Conservation (phyloP, 1,140 invertebrate genomes). For the Cydia splendana region DNA sequence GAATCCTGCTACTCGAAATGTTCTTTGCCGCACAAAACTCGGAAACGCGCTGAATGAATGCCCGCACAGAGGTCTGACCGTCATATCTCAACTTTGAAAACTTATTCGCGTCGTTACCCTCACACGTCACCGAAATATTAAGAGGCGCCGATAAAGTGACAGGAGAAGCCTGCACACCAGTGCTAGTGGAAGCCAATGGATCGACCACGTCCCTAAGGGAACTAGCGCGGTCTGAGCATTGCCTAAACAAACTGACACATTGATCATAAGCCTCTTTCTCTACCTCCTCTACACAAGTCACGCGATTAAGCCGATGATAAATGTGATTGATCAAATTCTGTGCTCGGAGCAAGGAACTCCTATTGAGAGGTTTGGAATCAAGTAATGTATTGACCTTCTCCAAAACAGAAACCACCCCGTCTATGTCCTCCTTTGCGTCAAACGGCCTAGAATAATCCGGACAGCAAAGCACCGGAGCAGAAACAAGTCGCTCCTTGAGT, state of each 20-base stretch:
- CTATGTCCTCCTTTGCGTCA: slow-evolving; percentile 30
- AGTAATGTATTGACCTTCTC: slow-evolving; percentile 18
- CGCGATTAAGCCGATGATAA: neutral
- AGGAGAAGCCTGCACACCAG: neutral
- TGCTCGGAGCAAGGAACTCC: neutral
- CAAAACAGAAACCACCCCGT: slow-evolving; percentile 35
- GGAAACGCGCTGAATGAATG: too few species aligned
- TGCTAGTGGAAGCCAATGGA: neutral
- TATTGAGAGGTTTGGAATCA: neutral
- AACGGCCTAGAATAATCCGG: too few species aligned
- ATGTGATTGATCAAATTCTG: neutral
- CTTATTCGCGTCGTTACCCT: neutral
- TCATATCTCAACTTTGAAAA: neutral
- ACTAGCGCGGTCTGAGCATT: neutral
- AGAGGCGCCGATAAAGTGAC: neutral
- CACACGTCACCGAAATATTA: neutral
- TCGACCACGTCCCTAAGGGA: neutral
- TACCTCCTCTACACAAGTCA: neutral
- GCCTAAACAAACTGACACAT: neutral
- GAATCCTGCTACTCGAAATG: too few species aligned
- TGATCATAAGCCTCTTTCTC: neutral
- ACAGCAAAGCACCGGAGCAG: too few species aligned
- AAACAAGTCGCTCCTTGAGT: too few species aligned
- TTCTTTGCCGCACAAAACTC: too few species aligned
- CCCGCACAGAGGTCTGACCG: neutral